These are phyloP conservation scores for Varecia variegata DNA, from an alignment of 2,797 vertebrate genomes.

Conservation along the genomic window DNA sequence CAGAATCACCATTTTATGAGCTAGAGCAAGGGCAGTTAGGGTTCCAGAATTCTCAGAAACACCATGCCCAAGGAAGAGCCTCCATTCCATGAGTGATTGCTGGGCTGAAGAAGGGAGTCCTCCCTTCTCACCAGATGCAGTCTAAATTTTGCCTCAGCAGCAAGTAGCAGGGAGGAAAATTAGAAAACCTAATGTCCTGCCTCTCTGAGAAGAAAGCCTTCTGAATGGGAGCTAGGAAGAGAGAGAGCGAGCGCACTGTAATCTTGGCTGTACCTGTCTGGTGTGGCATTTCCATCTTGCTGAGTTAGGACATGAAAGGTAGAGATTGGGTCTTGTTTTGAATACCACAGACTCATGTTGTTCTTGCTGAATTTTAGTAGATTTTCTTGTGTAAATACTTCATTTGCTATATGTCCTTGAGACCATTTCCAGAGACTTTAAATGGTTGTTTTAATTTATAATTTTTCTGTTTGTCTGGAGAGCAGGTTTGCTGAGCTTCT, in stretches of 20 bases:
- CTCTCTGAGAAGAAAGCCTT: not conserved
- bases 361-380: not conserved
- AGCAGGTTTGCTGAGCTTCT: not conserved
- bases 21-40: not conserved
- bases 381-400: conserved; percentile 20
- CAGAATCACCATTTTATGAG: not conserved
- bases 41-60: not conserved
- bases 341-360: not conserved
- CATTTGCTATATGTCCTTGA: not conserved
- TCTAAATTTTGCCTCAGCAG: not conserved
- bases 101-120: not conserved
- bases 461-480: not conserved
- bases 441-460: not conserved
- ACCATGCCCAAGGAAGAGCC: not conserved
- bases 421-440: not conserved
- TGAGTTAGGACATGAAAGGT: not conserved
- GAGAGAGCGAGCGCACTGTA: not conserved
- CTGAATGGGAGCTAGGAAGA: not conserved
- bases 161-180: not conserved
- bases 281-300: not conserved
- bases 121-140: not conserved
- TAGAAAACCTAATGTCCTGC: not conserved
- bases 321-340: not conserved
- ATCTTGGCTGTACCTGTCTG: not conserved
- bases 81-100: not conserved